Evolutionary conservation across 2,797 vertebrate genomes (phyloP).

Genomic region (Strix occidentalis): DNA sequence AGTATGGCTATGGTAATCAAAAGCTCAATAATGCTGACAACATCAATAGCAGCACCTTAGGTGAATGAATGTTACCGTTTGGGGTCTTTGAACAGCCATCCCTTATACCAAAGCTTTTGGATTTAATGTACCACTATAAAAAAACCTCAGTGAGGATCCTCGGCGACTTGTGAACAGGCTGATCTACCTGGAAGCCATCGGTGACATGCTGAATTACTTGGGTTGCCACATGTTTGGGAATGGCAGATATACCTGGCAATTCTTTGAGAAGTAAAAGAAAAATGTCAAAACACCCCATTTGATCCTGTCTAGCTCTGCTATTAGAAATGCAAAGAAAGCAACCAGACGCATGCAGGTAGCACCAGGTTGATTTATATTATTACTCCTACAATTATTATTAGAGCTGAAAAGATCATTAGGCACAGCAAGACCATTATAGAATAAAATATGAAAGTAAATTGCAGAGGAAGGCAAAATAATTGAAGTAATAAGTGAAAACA

Average conservation of each 20-base stretch:
- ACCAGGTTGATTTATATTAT: background rate
- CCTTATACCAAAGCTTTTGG: background rate
- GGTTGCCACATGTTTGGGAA: background rate
- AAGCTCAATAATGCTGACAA: background rate
- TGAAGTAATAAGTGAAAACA: background rate
- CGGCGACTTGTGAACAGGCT: background rate
- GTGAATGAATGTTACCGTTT: background rate
- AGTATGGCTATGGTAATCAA: background rate
- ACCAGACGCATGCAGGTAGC: background rate
- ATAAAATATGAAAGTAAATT: background rate
- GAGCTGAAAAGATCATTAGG: slow-evolving; percentile 12
- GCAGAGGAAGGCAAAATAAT: background rate
- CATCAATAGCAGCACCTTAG: background rate
- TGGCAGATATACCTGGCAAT: background rate
- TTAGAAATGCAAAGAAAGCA: background rate
- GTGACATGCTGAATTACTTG: background rate
- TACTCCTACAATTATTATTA: background rate
- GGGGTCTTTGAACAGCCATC: background rate
- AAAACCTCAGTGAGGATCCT: background rate
- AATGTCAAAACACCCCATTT: background rate
- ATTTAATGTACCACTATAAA: background rate
- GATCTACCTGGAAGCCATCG: background rate
- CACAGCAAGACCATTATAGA: background rate
- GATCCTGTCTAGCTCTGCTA: background rate
- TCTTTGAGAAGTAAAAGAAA: background rate